Conservation (phyloP, 23 tunicate species). For the Clavelina lepadiformis region DNA sequence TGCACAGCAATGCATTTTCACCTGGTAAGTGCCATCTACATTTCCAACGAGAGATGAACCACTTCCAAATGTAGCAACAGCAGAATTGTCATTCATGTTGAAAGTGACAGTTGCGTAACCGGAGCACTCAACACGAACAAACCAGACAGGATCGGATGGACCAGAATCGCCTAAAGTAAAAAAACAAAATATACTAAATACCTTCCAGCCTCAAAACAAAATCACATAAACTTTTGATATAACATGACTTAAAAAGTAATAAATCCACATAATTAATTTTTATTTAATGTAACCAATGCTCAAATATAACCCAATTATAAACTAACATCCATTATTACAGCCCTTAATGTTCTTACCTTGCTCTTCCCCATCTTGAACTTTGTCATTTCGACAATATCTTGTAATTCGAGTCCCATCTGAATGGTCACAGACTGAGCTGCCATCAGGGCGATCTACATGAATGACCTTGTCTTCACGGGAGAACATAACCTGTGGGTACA, state of each 20-base stretch:
- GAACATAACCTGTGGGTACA: constrained; percentile 53
- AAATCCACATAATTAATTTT: too few relatives aligned
- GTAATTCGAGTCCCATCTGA: constrained; percentile 86
- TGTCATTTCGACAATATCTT: constrained; percentile 30
- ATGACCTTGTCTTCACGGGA: constrained; percentile 86
- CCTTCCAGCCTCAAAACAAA: not conserved
- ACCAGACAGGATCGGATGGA: too few relatives aligned
- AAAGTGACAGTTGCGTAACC: constrained; percentile 84
- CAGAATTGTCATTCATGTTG: constrained; percentile 42
- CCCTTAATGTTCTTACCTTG: constrained; percentile 23
- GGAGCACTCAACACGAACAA: constrained; percentile 73
- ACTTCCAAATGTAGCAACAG: constrained; percentile 70
- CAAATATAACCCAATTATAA: not conserved
- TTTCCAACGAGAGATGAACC: constrained; percentile 50
- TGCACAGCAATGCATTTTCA: not conserved
- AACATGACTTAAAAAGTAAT: too few relatives aligned
- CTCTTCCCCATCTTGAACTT: constrained; percentile 58
- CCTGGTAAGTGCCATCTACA: constrained; percentile 69
- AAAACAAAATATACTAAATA: not conserved
- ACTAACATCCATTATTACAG: not conserved
- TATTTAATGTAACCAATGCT: too few relatives aligned
- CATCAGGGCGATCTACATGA: constrained; percentile 59
- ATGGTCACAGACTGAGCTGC: constrained; percentile 78
- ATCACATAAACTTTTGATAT: too few relatives aligned
- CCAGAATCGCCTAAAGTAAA: too few relatives aligned